These are phyloP conservation scores for Pseudorhiza aurosa DNA, from an alignment of 30 jellyfish, hydroid and myxozoan species.

Conservation along the genomic window DNA sequence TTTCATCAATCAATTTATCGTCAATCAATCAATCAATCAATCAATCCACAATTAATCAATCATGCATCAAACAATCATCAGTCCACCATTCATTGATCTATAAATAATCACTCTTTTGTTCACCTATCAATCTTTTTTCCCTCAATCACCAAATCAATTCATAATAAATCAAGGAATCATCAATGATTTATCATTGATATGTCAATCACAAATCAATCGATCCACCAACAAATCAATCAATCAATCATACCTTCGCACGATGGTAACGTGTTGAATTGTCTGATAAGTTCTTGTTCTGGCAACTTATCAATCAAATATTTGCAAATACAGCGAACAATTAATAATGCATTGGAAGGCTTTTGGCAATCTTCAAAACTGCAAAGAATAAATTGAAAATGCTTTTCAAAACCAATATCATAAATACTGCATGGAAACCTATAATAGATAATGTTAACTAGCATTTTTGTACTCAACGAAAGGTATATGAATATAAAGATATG, in stretches of 20 bases:
- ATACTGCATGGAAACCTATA: too few relatives aligned
- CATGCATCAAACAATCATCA: too few relatives aligned
- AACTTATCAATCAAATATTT: constrained; percentile 64
- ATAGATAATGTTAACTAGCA: too few relatives aligned
- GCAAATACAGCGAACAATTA: constrained; percentile 66
- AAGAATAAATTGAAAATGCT: constrained; percentile 1
- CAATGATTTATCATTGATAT: background rate
- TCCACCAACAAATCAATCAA: background rate
- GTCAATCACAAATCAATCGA: background rate
- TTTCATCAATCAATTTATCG: too few relatives aligned
- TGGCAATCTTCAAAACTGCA: constrained; percentile 30
- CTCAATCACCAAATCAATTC: background rate
- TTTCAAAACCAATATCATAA: too few relatives aligned
- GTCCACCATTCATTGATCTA: too few relatives aligned
- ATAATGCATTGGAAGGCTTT: constrained; percentile 54
- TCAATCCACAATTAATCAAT: too few relatives aligned
- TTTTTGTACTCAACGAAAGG: too few relatives aligned
- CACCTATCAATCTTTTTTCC: background rate
- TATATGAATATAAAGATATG: too few relatives aligned
- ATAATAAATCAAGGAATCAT: background rate
- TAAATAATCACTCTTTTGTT: too few relatives aligned
- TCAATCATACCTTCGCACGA: constrained; percentile 40
- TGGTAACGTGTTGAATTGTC: constrained; percentile 73
- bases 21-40: too few relatives aligned
- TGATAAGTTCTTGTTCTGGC: constrained; percentile 65